phyloP scores from a whole-genome alignment of 1,140 invertebrate genomes.

The Akabosia matsudoensis region DNA sequence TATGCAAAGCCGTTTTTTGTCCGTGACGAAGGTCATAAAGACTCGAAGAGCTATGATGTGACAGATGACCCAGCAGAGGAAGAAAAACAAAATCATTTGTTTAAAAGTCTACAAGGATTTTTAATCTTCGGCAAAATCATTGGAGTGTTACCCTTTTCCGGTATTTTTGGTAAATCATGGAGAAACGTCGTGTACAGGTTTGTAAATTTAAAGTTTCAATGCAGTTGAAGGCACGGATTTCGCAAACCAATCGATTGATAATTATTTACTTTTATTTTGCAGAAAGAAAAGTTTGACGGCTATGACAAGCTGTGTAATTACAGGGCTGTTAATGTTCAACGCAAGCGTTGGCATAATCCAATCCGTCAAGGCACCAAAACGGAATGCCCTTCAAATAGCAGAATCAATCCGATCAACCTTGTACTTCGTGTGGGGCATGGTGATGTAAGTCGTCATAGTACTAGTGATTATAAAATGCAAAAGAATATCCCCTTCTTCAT shows the following conservation, averaged over 20 bases:
- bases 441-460: background rate
- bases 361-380: background rate
- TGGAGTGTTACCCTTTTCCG: slow-evolving; percentile 1
- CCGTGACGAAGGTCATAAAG: too few relatives aligned
- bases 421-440: background rate
- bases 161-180: background rate
- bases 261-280: background rate
- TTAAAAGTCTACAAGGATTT: background rate
- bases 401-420: background rate
- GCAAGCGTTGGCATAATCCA: background rate
- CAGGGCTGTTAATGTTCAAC: background rate
- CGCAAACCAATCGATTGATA: too few relatives aligned
- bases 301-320: background rate
- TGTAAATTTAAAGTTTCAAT: slow-evolving; percentile 12
- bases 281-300: background rate
- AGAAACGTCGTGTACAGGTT: too few relatives aligned
- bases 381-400: slow-evolving; percentile 3
- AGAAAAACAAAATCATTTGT: background rate
- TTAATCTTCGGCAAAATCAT: background rate
- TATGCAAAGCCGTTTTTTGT: too few relatives aligned
- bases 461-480: background rate
- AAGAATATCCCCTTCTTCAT: background rate
- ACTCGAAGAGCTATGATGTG: too few relatives aligned
- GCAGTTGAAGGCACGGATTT: too few relatives aligned
- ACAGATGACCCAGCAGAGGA: background rate